A percentile compares a stretch with the other conserved stretches of the same genome.
Evolutionary conservation across 92 coral and sea anemone species (phyloP).

Genomic region (Pocillopora grandis): DNA sequence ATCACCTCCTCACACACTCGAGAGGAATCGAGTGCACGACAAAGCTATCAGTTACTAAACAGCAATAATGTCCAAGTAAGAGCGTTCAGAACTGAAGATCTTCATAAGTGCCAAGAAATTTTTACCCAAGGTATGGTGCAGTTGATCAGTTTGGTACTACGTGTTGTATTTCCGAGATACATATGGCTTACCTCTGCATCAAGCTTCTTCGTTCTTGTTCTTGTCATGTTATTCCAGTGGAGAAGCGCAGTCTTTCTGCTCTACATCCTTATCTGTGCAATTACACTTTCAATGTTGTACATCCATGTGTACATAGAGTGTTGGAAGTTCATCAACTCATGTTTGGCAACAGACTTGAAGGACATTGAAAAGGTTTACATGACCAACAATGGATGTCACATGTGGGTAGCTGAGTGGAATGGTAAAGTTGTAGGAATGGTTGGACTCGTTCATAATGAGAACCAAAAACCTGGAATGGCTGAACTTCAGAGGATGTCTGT

Average conservation of each 20-base stretch:
- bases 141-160: conserved; percentile 46
- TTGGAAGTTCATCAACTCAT: conserved; percentile 56
- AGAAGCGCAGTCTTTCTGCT: conserved; percentile 49
- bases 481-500: conserved; percentile 85
- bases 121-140: conserved; percentile 71
- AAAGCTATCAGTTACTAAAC: background rate
- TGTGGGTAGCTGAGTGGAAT: conserved; percentile 75
- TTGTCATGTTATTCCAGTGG: conserved; percentile 56
- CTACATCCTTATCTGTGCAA: conserved; percentile 56
- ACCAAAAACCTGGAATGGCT: conserved; percentile 62
- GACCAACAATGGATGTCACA: conserved; percentile 53
- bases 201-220: conserved; percentile 31
- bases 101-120: conserved; percentile 62
- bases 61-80: conserved; percentile 48
- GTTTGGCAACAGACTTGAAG: conserved; percentile 62
- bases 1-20: background rate
- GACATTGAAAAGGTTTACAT: conserved; percentile 68
- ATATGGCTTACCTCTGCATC: conserved; percentile 41
- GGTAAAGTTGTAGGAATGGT: conserved; percentile 82
- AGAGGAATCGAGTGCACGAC: background rate
- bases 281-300: conserved; percentile 63
- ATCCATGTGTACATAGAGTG: conserved; percentile 57
- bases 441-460: conserved; percentile 53
- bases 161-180: conserved; percentile 58
- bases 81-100: conserved; percentile 53